These are phyloP conservation scores for Mesitornis unicolor DNA, from an alignment of 2,113 vertebrate species.

Conservation along the genomic window DNA sequence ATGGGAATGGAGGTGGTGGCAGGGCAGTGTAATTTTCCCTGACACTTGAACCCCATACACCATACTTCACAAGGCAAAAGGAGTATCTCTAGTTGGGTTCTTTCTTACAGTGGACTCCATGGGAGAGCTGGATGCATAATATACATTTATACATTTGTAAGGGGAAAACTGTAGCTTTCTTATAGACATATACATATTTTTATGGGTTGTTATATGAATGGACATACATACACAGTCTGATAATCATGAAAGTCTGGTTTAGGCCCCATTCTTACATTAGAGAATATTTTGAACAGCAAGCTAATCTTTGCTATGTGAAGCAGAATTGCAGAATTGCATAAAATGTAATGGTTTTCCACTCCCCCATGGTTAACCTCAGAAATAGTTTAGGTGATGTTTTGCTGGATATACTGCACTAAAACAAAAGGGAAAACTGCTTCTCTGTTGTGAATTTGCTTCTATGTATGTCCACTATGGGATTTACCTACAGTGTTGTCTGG, in stretches of 20 bases:
- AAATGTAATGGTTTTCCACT: neutral
- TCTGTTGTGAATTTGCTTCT: neutral
- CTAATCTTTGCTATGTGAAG: neutral
- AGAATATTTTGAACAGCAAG: neutral
- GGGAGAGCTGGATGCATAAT: neutral
- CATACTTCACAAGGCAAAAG: neutral
- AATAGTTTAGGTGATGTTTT: neutral
- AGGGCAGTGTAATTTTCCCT: neutral
- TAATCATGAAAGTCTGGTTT: neutral
- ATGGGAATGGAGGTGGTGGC: neutral
- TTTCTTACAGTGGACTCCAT: neutral
- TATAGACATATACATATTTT: neutral
- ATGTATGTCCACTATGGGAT: neutral
- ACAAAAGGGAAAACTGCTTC: neutral
- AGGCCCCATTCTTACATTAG: neutral
- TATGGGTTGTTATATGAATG: neutral
- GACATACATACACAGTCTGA: neutral
- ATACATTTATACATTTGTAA: neutral
- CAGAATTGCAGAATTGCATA: neutral
- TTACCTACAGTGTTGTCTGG: neutral
- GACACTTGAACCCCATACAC: neutral
- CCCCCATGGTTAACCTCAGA: neutral
- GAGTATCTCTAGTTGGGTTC: neutral
- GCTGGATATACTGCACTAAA: neutral
- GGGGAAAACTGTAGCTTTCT: neutral